A percentile compares a stretch with the other conserved stretches of the same genome.
Conservation (phyloP, 1,140 invertebrate genomes). For the Ceratoteleas bidentatus region DNA sequence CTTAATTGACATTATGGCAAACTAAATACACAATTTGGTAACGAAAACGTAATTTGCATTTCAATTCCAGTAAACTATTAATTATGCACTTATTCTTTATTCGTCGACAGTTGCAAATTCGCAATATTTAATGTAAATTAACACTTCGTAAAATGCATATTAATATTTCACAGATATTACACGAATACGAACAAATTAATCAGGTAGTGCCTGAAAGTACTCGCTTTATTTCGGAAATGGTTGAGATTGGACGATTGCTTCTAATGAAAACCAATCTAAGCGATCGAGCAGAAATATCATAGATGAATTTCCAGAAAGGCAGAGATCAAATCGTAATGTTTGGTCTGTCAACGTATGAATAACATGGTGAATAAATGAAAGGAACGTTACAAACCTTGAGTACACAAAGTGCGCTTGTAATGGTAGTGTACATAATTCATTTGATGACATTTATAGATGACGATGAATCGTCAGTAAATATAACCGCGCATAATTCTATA, state of each 20-base stretch:
- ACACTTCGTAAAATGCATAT: no score
- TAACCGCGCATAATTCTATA: constrained; percentile 13
- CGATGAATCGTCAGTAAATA: constrained; percentile 6
- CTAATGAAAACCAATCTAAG: no score
- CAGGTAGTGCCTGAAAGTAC: neutral
- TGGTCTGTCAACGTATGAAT: neutral
- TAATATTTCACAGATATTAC: neutral
- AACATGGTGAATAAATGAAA: neutral
- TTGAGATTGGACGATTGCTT: neutral
- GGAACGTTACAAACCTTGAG: neutral
- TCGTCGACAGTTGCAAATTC: no score
- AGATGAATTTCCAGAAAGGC: neutral
- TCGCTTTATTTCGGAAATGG: no score
- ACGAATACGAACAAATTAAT: neutral
- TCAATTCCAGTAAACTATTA: neutral
- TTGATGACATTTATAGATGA: constrained; percentile 20
- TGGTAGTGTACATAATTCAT: constrained; percentile 4
- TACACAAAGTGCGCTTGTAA: constrained; percentile 2
- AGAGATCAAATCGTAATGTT: neutral
- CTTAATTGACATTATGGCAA: neutral
- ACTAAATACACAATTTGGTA: neutral
- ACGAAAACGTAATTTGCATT: neutral
- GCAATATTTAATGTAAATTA: no score
- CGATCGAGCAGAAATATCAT: neutral
- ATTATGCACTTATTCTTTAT: no score